Conservation (phyloP, 2,797 vertebrate species). For the Merluccius polli region DNA sequence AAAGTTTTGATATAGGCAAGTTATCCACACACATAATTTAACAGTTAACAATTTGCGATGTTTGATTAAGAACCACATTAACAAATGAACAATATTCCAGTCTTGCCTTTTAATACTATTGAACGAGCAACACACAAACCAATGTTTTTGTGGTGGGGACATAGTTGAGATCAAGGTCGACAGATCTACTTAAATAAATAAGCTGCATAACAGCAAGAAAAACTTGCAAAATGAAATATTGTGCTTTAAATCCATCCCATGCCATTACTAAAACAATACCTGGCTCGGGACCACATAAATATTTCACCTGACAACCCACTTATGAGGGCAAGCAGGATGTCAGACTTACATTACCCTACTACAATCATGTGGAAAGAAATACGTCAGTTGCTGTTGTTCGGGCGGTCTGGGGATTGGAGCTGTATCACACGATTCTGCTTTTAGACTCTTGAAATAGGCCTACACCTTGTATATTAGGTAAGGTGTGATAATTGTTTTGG, state of each 20-base stretch:
- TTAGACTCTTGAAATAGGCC: constrained; percentile 29
- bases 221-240: constrained; percentile 30
- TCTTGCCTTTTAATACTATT: not conserved
- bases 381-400: constrained; percentile 15
- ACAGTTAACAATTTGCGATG: not conserved
- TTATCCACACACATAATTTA: not conserved
- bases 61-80: not conserved
- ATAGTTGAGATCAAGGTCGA: constrained; percentile 6
- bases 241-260: constrained; percentile 55
- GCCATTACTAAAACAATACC: constrained; percentile 59
- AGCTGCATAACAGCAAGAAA: not conserved
- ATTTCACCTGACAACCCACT: constrained; percentile 61
- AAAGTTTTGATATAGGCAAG: not conserved
- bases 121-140: not conserved
- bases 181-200: not conserved
- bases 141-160: not conserved
- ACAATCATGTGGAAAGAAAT: not conserved
- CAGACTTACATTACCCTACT: constrained; percentile 36
- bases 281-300: constrained; percentile 52
- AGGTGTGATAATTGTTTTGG: constrained; percentile 31
- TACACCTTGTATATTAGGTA: constrained; percentile 16
- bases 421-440: constrained; percentile 21
- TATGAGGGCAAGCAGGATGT: constrained; percentile 40
- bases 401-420: not conserved
- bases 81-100: not conserved